Evolutionary conservation across 2,113 vertebrate genomes (phyloP).

Genomic region (Motacilla tschutschensis): DNA sequence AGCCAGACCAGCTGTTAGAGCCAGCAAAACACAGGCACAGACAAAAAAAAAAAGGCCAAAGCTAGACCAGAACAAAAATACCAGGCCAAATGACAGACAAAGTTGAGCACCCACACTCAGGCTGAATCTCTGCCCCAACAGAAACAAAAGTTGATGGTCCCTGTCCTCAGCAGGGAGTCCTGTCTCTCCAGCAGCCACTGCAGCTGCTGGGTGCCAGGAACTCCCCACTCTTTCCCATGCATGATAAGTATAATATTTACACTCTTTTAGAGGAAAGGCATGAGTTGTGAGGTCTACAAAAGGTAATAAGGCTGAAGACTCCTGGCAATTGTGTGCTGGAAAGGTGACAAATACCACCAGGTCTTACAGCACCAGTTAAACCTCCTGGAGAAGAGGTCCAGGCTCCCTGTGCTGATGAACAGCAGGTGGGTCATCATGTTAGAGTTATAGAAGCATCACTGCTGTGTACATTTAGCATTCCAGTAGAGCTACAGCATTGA

Average conservation of each 20-base stretch:
- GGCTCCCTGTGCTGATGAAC: not conserved
- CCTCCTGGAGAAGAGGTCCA: not conserved
- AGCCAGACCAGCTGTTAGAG: constrained; percentile 13
- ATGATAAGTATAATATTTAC: not conserved
- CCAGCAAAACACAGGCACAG: not conserved
- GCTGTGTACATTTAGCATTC: not conserved
- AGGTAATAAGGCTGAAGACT: not conserved
- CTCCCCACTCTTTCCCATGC: fast-evolving
- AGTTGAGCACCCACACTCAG: not conserved
- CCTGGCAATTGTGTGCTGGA: fast-evolving
- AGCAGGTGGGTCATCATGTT: not conserved
- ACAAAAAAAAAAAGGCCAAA: not conserved
- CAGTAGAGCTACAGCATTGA: not conserved
- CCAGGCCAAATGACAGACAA: not conserved
- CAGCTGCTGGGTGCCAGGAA: not conserved
- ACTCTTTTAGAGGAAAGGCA: not conserved
- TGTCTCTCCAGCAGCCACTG: not conserved
- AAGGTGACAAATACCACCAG: not conserved
- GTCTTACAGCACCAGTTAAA: not conserved
- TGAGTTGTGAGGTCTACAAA: not conserved
- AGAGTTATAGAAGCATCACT: not conserved
- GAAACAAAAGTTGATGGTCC: not conserved
- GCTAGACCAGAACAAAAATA: not conserved
- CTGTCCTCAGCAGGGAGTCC: fast-evolving
- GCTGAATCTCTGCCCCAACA: not conserved